Base-by-base conservation (phyloP, 2,888 invertebrate species). In the Oxytorus armatus region DNA sequence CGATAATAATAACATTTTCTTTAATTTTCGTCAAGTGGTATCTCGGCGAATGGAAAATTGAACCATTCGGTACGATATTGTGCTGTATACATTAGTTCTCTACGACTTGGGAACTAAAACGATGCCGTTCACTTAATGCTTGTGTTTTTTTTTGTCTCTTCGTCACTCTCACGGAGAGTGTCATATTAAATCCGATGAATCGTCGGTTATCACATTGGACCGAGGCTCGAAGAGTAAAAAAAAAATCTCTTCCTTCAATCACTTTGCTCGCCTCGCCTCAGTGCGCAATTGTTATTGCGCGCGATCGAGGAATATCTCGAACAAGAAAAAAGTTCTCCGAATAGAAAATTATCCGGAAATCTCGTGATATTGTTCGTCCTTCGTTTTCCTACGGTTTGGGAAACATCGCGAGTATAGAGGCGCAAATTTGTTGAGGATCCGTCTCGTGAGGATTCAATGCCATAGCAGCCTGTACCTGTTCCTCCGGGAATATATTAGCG, bases 391-490 rank as follows among this genome's bases (percentile, higher is more conserved):
- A 93, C 80, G 92, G 92, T 89, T 94, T 93, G 49, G 94, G 94
- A 90, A 95, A 96, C 93, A 97, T 95, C 79, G 95, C 94, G 86
- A 97, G 92, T 84, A 97, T 97, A 81, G 96, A 95, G 42, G 96
- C 96, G 92, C 98, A 98, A 90, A 98, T 97, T 86, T 95, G 96
- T 92, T 98, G 96, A 8, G 98, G 96, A 92, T 98, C 96, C 23
- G 96, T 97, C 91, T 98, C 98, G 61, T 97, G 96, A 0, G 98
- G 98, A 92, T 97, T 95, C 83, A 96, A 93, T 81, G 96, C 95
- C 96, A 99, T 97, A 0, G 96, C 98, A 66, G 95, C 95, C 66
- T 95, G 94, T n/a, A 98, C 98, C 89, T 97, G 96, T 83, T 96
- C 95, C 88, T 97, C 96, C 0, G 98, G 97, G 92, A 99, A 99